Conservation (phyloP, 2,888 invertebrate species). For the Tipula unca region DNA sequence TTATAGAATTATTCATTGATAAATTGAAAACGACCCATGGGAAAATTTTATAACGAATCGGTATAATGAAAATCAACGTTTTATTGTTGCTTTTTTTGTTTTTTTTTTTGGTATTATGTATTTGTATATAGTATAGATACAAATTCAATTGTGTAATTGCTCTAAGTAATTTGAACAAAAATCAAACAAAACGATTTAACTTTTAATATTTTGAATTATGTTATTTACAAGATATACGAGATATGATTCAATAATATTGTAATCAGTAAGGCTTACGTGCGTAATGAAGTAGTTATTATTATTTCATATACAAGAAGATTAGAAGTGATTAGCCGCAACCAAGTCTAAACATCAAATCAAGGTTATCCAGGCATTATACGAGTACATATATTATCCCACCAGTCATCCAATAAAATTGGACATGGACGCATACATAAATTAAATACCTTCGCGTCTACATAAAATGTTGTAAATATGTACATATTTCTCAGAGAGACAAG, state of each 20-base stretch:
- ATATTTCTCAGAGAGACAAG: neutral
- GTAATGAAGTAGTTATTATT: neutral
- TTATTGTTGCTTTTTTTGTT: neutral
- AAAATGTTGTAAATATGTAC: neutral
- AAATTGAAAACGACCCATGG: neutral
- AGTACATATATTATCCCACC: neutral
- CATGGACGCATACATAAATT: neutral
- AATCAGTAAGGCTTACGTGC: neutral
- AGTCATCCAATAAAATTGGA: neutral
- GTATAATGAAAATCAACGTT: neutral
- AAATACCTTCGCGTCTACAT: neutral
- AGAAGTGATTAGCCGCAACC: neutral
- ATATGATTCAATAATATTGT: too few relatives aligned
- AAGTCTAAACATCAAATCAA: neutral
- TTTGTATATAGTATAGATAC: too few relatives aligned
- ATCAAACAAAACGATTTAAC: too few relatives aligned
- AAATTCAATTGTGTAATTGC: neutral
- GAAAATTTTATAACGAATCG: neutral
- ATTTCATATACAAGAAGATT: neutral
- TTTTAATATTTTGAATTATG: too few relatives aligned
- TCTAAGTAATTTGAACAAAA: neutral
- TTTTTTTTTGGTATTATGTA: neutral
- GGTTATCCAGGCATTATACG: neutral
- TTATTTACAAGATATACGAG: too few relatives aligned
- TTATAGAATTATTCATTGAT: conserved; percentile 8